A percentile compares a stretch with the other conserved stretches of the same genome.
phyloP scores from a whole-genome alignment of 2,888 invertebrate species.

The Mythimna albipuncta region DNA sequence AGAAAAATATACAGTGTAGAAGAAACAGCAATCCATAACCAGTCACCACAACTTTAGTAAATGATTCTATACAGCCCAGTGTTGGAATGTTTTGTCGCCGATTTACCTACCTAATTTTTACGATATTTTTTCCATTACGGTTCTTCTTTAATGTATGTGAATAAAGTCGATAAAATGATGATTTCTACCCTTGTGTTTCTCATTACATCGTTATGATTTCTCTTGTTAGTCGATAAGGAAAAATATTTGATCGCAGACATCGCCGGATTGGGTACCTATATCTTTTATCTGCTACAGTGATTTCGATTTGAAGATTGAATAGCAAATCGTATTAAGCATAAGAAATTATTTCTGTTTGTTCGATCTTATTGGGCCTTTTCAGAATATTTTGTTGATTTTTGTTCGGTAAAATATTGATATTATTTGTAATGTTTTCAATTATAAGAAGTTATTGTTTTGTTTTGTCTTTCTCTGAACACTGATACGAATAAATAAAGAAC shows the following conservation, averaged over 20 bases:
- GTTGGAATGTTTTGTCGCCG: not conserved
- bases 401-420: not conserved
- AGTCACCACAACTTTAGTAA: not conserved
- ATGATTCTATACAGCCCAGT: not conserved
- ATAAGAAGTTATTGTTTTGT: not conserved
- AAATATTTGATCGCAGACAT: constrained; percentile 30
- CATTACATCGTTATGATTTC: constrained; percentile 5
- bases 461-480: not conserved
- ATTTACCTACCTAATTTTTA: not conserved
- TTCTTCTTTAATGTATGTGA: not conserved
- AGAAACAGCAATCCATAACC: not conserved
- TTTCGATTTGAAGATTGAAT: constrained; percentile 29
- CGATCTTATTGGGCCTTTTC: not conserved
- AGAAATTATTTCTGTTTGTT: constrained; percentile 16
- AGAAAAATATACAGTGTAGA: not conserved
- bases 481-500: not conserved
- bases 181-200: not conserved
- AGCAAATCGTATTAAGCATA: constrained; percentile 16
- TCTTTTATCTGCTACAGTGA: constrained; percentile 14
- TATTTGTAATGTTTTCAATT: not conserved
- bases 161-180: not conserved
- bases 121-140: not conserved
- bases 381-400: not conserved
- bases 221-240: constrained; percentile 16
- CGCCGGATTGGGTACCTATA: constrained; percentile 3